A percentile compares a stretch with the other conserved stretches of the same genome.
These are phyloP conservation scores for Lepidothrix coronata DNA, from an alignment of 2,113 vertebrate species.

Conservation along the genomic window DNA sequence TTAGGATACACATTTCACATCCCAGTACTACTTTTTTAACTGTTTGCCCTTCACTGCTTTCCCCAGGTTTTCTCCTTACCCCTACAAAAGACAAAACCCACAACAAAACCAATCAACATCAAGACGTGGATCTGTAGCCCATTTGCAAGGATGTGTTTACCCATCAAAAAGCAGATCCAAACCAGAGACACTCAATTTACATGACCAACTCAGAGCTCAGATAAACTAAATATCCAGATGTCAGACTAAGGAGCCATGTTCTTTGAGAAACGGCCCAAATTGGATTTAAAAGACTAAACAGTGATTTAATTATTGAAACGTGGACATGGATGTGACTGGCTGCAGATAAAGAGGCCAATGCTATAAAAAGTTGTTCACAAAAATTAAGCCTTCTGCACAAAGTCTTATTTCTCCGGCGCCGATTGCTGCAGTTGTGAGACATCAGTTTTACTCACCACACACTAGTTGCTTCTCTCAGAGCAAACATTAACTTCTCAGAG, in stretches of 20 bases:
- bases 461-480: neutral
- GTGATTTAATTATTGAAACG: neutral
- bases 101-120: neutral
- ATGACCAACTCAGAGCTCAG: neutral
- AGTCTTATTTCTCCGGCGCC: neutral
- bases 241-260: neutral
- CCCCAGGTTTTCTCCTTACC: neutral
- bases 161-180: neutral
- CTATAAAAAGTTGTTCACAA: neutral
- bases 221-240: neutral
- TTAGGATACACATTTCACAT: neutral
- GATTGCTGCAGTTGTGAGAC: neutral
- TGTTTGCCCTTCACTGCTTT: neutral
- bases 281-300: neutral
- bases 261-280: neutral
- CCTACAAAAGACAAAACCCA: neutral
- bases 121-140: neutral
- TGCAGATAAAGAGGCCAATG: neutral
- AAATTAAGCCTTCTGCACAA: neutral
- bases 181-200: slow-evolving; percentile 7
- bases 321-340: neutral
- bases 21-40: neutral
- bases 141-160: neutral
- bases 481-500: neutral
- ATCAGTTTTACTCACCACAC: neutral